phyloP scores from a whole-genome alignment of 2,113 vertebrate species.

The Tyrannus savana region DNA sequence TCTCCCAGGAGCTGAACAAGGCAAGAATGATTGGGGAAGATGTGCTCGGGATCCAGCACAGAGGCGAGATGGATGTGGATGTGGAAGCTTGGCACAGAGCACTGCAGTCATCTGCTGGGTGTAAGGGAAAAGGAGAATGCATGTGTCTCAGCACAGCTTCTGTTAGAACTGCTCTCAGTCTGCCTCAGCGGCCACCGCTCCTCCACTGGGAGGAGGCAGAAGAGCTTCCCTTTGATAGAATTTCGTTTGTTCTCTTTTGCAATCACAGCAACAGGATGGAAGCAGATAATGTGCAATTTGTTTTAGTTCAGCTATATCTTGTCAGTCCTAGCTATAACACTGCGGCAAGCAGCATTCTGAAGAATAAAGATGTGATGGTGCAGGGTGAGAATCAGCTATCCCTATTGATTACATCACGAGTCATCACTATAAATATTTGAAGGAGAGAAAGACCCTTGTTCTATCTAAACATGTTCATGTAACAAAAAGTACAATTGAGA shows the following conservation, averaged over 20 bases:
- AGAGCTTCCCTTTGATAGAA: not conserved
- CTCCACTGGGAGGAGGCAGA: not conserved
- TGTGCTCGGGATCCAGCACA: rapidly evolving
- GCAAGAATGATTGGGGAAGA: not conserved
- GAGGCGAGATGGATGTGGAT: not conserved
- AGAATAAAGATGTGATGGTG: not conserved
- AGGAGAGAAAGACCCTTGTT: not conserved
- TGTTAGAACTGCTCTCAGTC: not conserved
- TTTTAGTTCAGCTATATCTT: slow-evolving; percentile 48
- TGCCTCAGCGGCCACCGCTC: not conserved
- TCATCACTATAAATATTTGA: slow-evolving; percentile 40
- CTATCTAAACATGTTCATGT: not conserved
- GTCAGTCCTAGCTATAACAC: not conserved
- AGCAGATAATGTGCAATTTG: slow-evolving; percentile 36
- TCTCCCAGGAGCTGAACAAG: not conserved
- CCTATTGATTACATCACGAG: slow-evolving; percentile 37
- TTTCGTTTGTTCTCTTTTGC: slow-evolving; percentile 17
- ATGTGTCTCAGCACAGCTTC: not conserved
- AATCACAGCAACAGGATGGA: not conserved
- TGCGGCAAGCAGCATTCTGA: not conserved
- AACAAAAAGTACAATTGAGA: slow-evolving; percentile 17
- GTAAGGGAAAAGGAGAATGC: not conserved
- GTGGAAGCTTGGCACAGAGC: not conserved
- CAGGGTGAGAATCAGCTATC: slow-evolving; percentile 7
- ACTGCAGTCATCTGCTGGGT: not conserved